Conservation (phyloP, 92 coral and sea anemone genomes). For the Epizoanthus ramosus region DNA sequence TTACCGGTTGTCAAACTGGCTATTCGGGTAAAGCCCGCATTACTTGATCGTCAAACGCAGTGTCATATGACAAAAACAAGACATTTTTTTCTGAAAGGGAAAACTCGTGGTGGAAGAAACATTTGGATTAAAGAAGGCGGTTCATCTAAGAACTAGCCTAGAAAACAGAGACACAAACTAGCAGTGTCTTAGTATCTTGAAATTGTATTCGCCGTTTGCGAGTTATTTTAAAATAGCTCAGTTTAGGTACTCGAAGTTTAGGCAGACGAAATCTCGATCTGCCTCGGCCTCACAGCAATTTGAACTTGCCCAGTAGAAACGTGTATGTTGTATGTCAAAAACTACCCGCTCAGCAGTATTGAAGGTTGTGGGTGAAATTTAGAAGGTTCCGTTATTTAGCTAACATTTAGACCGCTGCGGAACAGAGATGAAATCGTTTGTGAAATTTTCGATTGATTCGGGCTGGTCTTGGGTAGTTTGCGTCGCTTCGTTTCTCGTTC, state of each 20-base stretch:
- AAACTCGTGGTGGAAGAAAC: slow-evolving; percentile 3
- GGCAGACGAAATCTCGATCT: not conserved
- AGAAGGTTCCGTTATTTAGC: not conserved
- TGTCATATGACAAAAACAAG: slow-evolving; percentile 27
- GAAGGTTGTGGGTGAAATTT: not conserved
- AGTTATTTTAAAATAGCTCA: not conserved
- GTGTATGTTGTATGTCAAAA: not conserved
- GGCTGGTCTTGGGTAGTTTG: slow-evolving; percentile 79
- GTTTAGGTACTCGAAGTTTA: not conserved
- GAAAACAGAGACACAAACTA: slow-evolving; percentile 9
- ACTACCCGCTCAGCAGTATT: not conserved
- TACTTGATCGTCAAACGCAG: not conserved
- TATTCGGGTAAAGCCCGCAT: slow-evolving; percentile 40
- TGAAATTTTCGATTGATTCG: slow-evolving; percentile 51
- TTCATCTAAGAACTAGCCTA: slow-evolving; percentile 11
- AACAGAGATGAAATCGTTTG: slow-evolving; percentile 29
- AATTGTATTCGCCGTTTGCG: not conserved
- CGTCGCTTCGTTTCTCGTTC: slow-evolving; percentile 70
- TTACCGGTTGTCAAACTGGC: slow-evolving; percentile 10
- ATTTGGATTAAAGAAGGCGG: slow-evolving; percentile 29
- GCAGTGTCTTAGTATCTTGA: not conserved
- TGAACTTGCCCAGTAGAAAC: not conserved
- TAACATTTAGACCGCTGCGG: not conserved
- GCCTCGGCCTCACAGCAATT: not conserved
- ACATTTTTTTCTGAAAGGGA: not conserved